These are phyloP conservation scores for Lophotriccus pileatus DNA, from an alignment of 2,797 vertebrate species.

Conservation along the genomic window DNA sequence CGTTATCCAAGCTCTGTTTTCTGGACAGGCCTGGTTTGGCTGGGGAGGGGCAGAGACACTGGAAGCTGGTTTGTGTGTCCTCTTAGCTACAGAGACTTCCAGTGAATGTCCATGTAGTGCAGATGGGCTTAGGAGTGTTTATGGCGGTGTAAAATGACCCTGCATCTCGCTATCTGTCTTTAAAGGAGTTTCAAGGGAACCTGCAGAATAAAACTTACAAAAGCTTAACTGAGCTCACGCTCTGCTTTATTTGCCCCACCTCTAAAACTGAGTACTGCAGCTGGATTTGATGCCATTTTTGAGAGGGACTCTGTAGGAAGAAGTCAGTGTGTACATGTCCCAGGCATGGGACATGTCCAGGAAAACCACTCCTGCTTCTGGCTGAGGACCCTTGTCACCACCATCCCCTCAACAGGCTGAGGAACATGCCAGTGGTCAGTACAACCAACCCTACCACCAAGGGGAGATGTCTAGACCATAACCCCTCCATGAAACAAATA, in stretches of 20 bases:
- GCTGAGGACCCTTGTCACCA: neutral
- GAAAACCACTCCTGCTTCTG: neutral
- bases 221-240: neutral
- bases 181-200: neutral
- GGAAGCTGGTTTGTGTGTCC: neutral
- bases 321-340: neutral
- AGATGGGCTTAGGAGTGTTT: neutral
- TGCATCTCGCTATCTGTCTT: neutral
- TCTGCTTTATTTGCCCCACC: neutral
- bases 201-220: neutral
- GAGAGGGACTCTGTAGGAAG: neutral
- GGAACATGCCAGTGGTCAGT: neutral
- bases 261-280: neutral
- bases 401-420: neutral
- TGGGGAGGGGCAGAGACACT: neutral
- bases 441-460: neutral
- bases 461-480: neutral
- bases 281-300: neutral
- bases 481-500: neutral
- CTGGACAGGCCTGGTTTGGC: neutral
- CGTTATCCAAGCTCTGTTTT: neutral
- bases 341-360: neutral
- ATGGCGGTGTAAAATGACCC: accelerated
- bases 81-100: neutral
- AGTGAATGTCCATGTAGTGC: accelerated